phyloP scores from a whole-genome alignment of 2,888 invertebrate genomes.

The Microdon myrmicae region DNA sequence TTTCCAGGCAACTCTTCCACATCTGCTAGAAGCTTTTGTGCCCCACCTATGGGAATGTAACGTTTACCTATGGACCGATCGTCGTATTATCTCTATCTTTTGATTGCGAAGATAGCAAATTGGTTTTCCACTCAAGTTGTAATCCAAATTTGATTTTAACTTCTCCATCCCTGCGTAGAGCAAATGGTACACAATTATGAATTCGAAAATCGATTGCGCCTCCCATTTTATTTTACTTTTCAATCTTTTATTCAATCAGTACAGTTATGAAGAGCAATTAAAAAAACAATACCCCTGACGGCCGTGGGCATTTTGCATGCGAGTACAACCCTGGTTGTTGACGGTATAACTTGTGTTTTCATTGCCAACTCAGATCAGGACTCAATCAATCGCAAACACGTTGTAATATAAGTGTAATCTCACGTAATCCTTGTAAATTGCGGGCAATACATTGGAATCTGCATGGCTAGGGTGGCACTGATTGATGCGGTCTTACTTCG shows the following conservation, averaged over 20 bases:
- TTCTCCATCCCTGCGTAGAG: neutral
- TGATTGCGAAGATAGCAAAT: conserved; percentile 16
- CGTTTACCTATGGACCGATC: conserved; percentile 1
- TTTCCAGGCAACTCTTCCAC: too few species aligned
- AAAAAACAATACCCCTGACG: conserved; percentile 33
- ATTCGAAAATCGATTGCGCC: neutral
- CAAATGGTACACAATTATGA: neutral
- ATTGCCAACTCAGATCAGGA: conserved; percentile 5
- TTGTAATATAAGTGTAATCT: conserved; percentile 42
- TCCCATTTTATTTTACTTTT: conserved; percentile 7
- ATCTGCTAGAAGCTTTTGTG: too few species aligned
- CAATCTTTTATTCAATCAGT: conserved; percentile 1
- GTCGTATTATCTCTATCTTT: too few species aligned
- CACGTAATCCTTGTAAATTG: conserved; percentile 22
- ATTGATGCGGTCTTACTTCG: too few species aligned
- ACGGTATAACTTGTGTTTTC: neutral
- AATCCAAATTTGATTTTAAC: conserved; percentile 15
- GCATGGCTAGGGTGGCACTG: too few species aligned
- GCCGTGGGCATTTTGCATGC: conserved; percentile 19
- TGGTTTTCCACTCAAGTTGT: conserved; percentile 36
- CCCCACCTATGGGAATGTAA: too few species aligned
- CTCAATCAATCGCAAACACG: conserved; percentile 43
- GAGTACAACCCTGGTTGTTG: conserved; percentile 6
- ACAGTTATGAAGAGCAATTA: conserved; percentile 28
- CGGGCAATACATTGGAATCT: too few species aligned